phyloP scores from a whole-genome alignment of 37 sponge, comb jelly and placozoan species.

The Spongilla lacustris region DNA sequence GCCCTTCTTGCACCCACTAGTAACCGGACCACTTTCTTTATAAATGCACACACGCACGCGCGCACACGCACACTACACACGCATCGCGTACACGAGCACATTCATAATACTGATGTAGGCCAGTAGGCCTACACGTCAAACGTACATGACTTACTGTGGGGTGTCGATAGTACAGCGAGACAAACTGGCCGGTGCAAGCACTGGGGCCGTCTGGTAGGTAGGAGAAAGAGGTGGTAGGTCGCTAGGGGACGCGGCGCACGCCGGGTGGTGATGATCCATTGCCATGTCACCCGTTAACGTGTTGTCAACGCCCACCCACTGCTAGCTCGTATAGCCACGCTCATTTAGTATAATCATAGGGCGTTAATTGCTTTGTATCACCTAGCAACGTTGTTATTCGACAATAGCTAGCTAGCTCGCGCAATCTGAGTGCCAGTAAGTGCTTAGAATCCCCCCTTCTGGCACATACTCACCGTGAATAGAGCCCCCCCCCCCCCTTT shows the following conservation, averaged over 20 bases:
- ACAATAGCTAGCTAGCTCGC: no score
- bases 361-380: no score
- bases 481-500: no score
- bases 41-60: neutral
- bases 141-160: conserved; percentile 45
- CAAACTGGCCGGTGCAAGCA: conserved; percentile 75
- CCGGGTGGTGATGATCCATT: neutral
- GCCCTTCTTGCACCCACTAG: neutral
- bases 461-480: no score
- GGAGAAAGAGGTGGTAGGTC: conserved; percentile 58
- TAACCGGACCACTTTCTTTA: neutral
- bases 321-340: no score
- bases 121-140: no score
- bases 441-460: no score
- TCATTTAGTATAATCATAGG: no score
- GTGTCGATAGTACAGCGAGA: conserved; percentile 73
- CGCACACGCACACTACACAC: neutral
- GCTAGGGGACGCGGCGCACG: neutral
- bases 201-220: conserved; percentile 65
- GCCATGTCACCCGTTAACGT: neutral
- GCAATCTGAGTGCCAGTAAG: no score
- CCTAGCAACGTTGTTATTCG: no score
- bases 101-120: neutral
- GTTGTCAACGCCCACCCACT: no score
- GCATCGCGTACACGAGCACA: no score